Evolutionary conservation across 2,113 vertebrate genomes (phyloP).

Genomic region (Coptodon rendalli): DNA sequence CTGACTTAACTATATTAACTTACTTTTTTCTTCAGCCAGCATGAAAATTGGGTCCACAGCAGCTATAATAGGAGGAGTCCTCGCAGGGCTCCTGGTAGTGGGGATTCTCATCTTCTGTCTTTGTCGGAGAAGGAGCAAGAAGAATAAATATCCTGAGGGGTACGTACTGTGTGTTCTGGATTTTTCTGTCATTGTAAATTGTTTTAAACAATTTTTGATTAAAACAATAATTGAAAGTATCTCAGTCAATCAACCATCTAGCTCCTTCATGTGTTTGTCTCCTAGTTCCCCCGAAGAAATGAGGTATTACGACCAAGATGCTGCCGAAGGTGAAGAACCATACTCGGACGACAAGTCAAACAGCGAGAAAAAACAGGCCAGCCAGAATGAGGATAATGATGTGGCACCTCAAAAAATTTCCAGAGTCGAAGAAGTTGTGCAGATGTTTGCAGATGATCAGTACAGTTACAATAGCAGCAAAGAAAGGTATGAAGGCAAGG

Average conservation of each 20-base stretch:
- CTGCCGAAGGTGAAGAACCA: neutral
- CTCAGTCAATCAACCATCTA: neutral
- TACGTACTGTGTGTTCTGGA: neutral
- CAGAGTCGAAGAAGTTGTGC: neutral
- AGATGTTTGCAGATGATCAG: slow-evolving; percentile 20
- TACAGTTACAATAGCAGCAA: neutral
- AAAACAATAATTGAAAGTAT: neutral
- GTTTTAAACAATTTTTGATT: neutral
- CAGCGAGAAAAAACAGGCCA: neutral
- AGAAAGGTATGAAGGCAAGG: neutral
- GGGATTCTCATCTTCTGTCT: slow-evolving; percentile 77
- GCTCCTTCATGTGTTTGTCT: neutral
- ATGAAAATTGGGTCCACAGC: slow-evolving; percentile 79
- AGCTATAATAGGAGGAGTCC: slow-evolving; percentile 72
- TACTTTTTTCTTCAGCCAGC: slow-evolving; percentile 66
- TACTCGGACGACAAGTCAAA: slow-evolving; percentile 37
- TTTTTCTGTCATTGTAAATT: neutral
- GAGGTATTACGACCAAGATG: slow-evolving; percentile 44
- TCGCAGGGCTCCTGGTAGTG: slow-evolving; percentile 69
- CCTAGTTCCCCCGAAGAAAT: slow-evolving; percentile 24
- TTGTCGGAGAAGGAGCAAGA: slow-evolving; percentile 40
- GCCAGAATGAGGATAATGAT: neutral
- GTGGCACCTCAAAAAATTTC: neutral
- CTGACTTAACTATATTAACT: neutral
- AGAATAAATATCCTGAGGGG: slow-evolving; percentile 65